Evolutionary conservation across 2,113 vertebrate species (phyloP).

Genomic region (Oxyura jamaicensis): DNA sequence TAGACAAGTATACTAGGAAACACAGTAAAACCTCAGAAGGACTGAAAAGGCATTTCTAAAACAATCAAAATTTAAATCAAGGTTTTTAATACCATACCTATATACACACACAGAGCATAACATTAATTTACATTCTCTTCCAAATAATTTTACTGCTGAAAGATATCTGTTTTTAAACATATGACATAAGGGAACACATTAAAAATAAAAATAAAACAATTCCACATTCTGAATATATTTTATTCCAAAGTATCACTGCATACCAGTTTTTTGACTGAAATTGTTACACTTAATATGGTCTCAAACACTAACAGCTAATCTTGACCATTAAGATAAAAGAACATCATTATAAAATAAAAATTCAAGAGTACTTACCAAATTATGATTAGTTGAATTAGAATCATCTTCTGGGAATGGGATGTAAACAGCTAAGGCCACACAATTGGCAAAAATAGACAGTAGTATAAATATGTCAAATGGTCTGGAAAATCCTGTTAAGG

Average conservation of each 20-base stretch:
- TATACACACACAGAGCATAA: background rate
- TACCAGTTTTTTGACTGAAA: background rate
- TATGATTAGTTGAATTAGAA: conserved; percentile 99
- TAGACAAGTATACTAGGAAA: background rate
- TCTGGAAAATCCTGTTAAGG: conserved; percentile 90
- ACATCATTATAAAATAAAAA: background rate
- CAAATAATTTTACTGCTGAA: conserved; percentile 21
- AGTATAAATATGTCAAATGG: conserved; percentile 99
- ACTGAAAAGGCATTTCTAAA: background rate
- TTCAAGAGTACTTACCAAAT: conserved; percentile 90
- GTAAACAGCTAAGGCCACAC: conserved; percentile 99
- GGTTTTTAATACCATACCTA: background rate
- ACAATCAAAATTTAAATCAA: background rate
- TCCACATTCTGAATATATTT: background rate
- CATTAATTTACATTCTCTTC: background rate
- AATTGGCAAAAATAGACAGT: conserved; percentile 99
- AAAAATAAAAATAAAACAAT: background rate
- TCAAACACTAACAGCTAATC: background rate
- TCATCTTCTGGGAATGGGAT: conserved; percentile 99
- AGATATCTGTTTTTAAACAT: conserved; percentile 16
- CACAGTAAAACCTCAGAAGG: background rate
- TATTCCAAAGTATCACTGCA: background rate
- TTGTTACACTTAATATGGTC: background rate
- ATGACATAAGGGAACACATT: background rate
- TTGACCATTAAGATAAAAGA: background rate